Conservation (phyloP, 2,888 invertebrate genomes). For the Cyrtodaria siliqua region DNA sequence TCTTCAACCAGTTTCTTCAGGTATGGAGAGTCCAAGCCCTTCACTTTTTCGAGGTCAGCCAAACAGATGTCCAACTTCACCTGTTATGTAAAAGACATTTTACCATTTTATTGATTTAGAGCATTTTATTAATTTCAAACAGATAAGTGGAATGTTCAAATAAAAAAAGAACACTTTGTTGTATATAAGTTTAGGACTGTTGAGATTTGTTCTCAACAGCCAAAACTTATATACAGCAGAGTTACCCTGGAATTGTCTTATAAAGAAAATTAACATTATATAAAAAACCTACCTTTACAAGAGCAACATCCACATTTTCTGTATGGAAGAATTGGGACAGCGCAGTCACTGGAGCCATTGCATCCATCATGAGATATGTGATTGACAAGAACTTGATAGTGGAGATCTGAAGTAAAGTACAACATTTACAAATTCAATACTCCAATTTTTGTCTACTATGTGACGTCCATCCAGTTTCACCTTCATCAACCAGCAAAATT, state of each 20-base stretch:
- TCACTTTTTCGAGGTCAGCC: constrained; percentile 20
- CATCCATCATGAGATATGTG: constrained; percentile 57
- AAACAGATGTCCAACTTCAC: constrained; percentile 43
- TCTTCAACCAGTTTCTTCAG: constrained; percentile 13
- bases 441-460: too few species aligned
- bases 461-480: too few species aligned
- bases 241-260: too few species aligned
- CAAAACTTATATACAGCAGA: too few species aligned
- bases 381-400: constrained; percentile 32
- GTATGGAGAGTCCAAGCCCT: constrained; percentile 19
- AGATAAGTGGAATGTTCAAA: not conserved
- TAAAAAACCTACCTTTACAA: constrained; percentile 51
- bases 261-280: too few species aligned
- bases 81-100: constrained; percentile 9
- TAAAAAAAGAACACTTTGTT: too few species aligned
- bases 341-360: constrained; percentile 48
- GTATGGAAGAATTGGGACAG: constrained; percentile 57
- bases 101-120: too few species aligned
- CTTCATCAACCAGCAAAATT: too few species aligned
- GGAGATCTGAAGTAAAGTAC: constrained; percentile 42
- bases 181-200: too few species aligned
- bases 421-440: not conserved
- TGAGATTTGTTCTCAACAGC: too few species aligned
- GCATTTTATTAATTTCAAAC: too few species aligned
- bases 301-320: constrained; percentile 56